These are phyloP conservation scores for Paracyclopina nana DNA, from an alignment of 1,140 invertebrate species.

Conservation along the genomic window DNA sequence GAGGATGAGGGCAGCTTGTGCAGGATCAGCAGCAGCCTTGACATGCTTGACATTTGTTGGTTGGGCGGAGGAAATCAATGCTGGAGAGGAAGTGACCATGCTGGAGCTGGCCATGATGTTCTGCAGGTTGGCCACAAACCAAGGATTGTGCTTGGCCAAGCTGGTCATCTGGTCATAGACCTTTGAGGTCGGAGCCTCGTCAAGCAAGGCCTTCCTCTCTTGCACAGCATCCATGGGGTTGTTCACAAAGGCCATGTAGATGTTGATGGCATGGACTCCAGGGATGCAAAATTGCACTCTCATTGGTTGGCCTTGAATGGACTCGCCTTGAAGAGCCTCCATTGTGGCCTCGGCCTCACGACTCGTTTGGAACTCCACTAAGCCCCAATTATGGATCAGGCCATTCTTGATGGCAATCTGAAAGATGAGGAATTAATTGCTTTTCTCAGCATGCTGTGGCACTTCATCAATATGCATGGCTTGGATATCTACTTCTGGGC, in stretches of 20 bases:
- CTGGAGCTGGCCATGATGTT: conserved; percentile 27
- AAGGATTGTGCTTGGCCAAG: conserved; percentile 32
- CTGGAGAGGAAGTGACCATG: too few species aligned
- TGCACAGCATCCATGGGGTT: conserved; percentile 24
- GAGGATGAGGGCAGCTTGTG: conserved; percentile 25
- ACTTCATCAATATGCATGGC: too few species aligned
- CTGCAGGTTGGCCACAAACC: conserved; percentile 32
- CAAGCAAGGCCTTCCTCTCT: conserved; percentile 3
- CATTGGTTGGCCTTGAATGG: conserved; percentile 29
- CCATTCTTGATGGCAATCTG: conserved; percentile 37
- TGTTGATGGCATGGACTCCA: conserved; percentile 33
- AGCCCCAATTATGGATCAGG: conserved; percentile 35
- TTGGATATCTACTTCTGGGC: too few species aligned
- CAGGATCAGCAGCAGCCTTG: conserved; percentile 20
- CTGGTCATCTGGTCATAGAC: conserved; percentile 30
- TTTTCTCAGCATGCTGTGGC: too few species aligned
- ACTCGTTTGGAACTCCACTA: conserved; percentile 32
- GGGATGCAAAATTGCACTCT: conserved; percentile 36
- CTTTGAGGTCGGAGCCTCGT: conserved; percentile 24
- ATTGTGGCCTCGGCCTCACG: conserved; percentile 34
- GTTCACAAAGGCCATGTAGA: conserved; percentile 32
- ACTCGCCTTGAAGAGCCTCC: conserved; percentile 26
- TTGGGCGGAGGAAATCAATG: conserved; percentile 10
- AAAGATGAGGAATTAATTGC: background rate
- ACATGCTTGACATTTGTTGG: background rate